Evolutionary conservation across 2,888 invertebrate genomes (phyloP).

Genomic region (Drosophila hamatofila): DNA sequence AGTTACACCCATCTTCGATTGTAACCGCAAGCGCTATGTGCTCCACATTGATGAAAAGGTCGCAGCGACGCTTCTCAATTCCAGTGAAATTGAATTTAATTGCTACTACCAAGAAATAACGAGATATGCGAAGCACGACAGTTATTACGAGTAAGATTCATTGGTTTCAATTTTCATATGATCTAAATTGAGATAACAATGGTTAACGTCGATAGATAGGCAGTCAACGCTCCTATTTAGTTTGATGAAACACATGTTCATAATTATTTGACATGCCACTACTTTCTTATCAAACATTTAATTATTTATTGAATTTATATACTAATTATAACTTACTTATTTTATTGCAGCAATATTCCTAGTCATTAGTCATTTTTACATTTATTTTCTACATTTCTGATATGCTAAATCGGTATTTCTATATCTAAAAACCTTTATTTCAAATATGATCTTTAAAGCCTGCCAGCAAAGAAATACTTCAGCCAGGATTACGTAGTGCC

Average conservation of each 20-base stretch:
- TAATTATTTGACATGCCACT: not conserved
- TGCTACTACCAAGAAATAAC: conserved; percentile 82
- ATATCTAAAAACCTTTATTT: not conserved
- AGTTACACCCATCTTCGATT: conserved; percentile 57
- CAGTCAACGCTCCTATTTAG: not conserved
- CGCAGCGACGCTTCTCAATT: conserved; percentile 50
- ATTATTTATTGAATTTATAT: too few species aligned
- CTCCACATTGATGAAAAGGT: conserved; percentile 60
- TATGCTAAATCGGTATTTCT: too few species aligned
- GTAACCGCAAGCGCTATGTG: conserved; percentile 48
- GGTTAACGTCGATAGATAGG: too few species aligned
- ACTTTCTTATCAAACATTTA: too few species aligned
- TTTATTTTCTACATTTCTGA: too few species aligned
- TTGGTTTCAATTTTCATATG: not conserved
- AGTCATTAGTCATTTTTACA: too few species aligned
- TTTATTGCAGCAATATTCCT: too few species aligned
- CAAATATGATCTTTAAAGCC: conserved; percentile 23
- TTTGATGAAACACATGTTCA: too few species aligned
- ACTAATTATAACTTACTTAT: too few species aligned
- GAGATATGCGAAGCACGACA: conserved; percentile 44
- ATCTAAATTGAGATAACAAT: not conserved
- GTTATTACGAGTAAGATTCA: conserved; percentile 51
- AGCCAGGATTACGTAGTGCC: conserved; percentile 59
- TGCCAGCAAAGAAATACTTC: conserved; percentile 52
- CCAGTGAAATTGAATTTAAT: conserved; percentile 53